Percentiles rank a stretch among this genome's conserved stretches.
Evolutionary conservation across 2,113 vertebrate species (phyloP).

Genomic region (Mesoclemmys tuberculata): DNA sequence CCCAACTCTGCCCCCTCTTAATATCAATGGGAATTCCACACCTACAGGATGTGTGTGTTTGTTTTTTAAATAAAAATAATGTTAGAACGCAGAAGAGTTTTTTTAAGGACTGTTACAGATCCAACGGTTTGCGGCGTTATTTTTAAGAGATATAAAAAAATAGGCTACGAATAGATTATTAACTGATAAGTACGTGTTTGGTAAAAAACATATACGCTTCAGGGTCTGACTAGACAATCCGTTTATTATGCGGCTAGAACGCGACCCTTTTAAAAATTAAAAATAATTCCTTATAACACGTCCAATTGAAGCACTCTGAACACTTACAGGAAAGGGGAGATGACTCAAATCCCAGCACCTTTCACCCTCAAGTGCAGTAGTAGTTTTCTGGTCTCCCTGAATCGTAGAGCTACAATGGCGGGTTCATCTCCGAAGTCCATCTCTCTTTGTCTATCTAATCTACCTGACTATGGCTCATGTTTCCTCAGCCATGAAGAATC

Average conservation of each 20-base stretch:
- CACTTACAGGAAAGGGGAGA: slow-evolving; percentile 56
- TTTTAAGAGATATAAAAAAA: background rate
- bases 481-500: slow-evolving; percentile 46
- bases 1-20: background rate
- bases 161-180: background rate
- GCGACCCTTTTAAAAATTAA: slow-evolving; percentile 68
- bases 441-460: slow-evolving; percentile 45
- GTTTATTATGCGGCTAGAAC: slow-evolving; percentile 22
- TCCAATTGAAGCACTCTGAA: slow-evolving; percentile 55
- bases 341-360: slow-evolving; percentile 64
- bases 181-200: background rate
- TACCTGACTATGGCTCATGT: background rate
- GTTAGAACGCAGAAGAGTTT: background rate
- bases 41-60: background rate
- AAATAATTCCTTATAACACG: slow-evolving; percentile 50
- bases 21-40: background rate
- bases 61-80: slow-evolving; percentile 5
- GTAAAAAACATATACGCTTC: background rate
- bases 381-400: slow-evolving; percentile 65
- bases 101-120: background rate
- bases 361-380: slow-evolving; percentile 49
- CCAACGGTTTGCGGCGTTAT: background rate
- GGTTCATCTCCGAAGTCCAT: slow-evolving; percentile 40
- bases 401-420: slow-evolving; percentile 59
- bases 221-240: background rate